A percentile compares a stretch with the other conserved stretches of the same genome.
Evolutionary conservation across 2,113 vertebrate genomes (phyloP).

Genomic region (Martes martes): DNA sequence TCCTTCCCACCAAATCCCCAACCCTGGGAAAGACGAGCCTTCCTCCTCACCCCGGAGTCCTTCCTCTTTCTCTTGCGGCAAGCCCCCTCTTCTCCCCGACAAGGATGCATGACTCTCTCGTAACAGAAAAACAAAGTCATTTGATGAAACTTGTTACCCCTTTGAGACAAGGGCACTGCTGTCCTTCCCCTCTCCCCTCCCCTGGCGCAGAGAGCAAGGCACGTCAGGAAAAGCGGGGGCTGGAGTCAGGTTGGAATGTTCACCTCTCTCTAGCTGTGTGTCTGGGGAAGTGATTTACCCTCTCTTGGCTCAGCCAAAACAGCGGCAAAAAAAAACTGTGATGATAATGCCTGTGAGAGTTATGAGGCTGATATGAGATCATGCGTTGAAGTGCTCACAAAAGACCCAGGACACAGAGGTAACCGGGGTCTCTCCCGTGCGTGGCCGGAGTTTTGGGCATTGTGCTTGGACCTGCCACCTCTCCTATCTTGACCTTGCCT

Average conservation of each 20-base stretch:
- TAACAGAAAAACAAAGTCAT: neutral
- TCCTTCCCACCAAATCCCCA: neutral
- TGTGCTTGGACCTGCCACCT: accelerated
- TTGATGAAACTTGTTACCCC: neutral
- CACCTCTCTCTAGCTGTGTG: neutral
- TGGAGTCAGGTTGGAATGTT: accelerated
- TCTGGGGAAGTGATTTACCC: no score
- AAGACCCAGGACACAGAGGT: accelerated
- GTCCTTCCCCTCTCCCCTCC: no score
- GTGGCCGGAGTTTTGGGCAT: neutral
- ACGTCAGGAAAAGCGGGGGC: accelerated
- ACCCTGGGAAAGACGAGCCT: neutral
- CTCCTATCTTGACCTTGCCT: neutral
- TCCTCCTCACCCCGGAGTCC: neutral
- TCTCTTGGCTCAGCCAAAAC: neutral
- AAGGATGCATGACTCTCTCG: neutral
- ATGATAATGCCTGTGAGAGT: neutral
- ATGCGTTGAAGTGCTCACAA: accelerated
- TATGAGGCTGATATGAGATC: accelerated
- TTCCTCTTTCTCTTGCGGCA: neutral
- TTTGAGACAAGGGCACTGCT: neutral
- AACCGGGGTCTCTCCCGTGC: no score
- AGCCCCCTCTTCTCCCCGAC: neutral
- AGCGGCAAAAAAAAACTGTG: neutral
- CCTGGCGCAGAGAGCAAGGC: accelerated